phyloP scores from a whole-genome alignment of 1,140 invertebrate genomes.

The Semibalanus balanoides region DNA sequence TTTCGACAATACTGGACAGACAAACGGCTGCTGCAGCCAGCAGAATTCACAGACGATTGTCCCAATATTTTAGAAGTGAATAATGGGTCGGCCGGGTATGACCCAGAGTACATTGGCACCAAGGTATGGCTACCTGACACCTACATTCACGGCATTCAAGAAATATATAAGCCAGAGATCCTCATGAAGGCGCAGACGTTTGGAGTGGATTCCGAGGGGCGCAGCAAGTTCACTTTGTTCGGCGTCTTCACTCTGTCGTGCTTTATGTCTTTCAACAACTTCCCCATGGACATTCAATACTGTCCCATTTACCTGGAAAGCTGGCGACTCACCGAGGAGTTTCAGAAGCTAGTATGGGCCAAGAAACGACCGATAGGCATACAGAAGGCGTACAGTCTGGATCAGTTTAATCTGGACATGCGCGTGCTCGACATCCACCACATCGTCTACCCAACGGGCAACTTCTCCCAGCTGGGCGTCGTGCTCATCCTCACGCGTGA shows the following conservation, averaged over 20 bases:
- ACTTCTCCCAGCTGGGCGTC: not conserved
- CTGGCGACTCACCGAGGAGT: not conserved
- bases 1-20: not conserved
- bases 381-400: not conserved
- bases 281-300: not conserved
- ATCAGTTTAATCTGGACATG: not conserved
- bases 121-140: not conserved
- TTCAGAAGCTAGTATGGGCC: not conserved
- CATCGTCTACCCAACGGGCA: not conserved
- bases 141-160: not conserved
- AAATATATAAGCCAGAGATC: not conserved
- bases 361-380: not conserved
- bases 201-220: not conserved
- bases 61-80: not conserved
- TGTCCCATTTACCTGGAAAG: not conserved
- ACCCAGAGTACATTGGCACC: not conserved
- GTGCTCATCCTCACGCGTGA: not conserved
- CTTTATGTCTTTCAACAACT: not conserved
- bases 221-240: not conserved
- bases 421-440: not conserved
- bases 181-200: not conserved
- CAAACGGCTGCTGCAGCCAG: not conserved
- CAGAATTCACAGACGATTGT: not conserved
- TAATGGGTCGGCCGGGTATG: not conserved
- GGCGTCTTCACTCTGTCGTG: not conserved